Conservation (phyloP, 2,797 vertebrate species). For the Scleropages formosus region DNA sequence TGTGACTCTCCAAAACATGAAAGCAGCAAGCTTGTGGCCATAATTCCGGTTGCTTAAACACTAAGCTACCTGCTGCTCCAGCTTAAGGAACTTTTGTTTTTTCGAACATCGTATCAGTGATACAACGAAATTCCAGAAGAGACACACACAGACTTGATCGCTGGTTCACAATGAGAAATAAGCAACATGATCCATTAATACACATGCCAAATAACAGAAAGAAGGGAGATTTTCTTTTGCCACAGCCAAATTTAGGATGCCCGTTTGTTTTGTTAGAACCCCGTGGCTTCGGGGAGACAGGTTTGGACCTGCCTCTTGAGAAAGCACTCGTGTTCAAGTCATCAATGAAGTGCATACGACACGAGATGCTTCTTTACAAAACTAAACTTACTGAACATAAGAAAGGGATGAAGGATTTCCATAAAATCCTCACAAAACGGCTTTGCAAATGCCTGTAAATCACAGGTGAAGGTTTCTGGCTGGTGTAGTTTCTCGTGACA, state of each 20-base stretch:
- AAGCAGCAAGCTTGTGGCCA: too few relatives aligned
- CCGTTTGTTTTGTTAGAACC: background rate
- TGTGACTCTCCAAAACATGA: too few relatives aligned
- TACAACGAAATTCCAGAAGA: background rate
- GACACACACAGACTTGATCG: constrained; percentile 6
- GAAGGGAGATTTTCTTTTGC: constrained; percentile 10
- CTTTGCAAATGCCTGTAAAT: constrained; percentile 16
- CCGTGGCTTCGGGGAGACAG: background rate
- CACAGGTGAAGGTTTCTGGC: background rate
- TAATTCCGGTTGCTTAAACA: too few relatives aligned
- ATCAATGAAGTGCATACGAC: background rate
- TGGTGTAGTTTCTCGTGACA: background rate
- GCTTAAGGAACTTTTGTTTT: background rate
- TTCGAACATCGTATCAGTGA: background rate
- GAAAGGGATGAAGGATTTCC: constrained; percentile 11
- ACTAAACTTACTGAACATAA: constrained; percentile 3
- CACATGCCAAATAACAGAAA: constrained; percentile 15
- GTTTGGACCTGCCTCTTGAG: constrained; percentile 18
- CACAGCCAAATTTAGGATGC: background rate
- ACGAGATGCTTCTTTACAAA: constrained; percentile 6
- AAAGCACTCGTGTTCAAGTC: background rate
- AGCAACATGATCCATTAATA: constrained; percentile 10
- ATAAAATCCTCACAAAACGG: background rate
- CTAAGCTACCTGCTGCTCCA: background rate
- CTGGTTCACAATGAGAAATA: background rate